Conservation (phyloP, 2,113 vertebrate genomes). For the Ancistrus triradiatus region DNA sequence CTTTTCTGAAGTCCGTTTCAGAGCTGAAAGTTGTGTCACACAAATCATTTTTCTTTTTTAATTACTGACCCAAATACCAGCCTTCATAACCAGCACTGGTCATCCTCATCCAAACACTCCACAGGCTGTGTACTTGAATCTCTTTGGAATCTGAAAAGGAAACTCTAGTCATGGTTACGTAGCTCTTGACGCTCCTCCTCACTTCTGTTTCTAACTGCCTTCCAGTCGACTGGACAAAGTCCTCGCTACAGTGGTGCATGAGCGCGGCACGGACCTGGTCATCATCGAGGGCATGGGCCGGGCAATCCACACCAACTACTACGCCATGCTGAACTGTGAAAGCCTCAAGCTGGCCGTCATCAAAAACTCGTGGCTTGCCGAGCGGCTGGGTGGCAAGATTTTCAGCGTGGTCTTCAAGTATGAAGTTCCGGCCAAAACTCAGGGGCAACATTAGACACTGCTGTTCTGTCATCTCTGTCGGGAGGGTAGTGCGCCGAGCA, state of each 20-base stretch:
- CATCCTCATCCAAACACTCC: no score
- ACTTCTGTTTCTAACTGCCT: not conserved
- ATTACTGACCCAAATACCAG: no score
- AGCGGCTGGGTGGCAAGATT: conserved; percentile 88
- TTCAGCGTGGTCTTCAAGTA: conserved; percentile 99
- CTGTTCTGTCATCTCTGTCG: not conserved
- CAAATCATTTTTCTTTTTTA: no score
- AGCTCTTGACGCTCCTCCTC: not conserved
- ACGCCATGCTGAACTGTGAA: conserved; percentile 83
- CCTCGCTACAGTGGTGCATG: conserved; percentile 79
- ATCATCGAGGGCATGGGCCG: conserved; percentile 98
- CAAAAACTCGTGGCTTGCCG: conserved; percentile 97
- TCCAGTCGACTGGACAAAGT: conserved; percentile 90
- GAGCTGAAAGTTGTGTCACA: no score
- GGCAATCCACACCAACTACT: conserved; percentile 95
- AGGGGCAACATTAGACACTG: conserved; percentile 23
- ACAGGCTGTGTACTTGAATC: no score
- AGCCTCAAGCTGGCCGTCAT: conserved; percentile 95
- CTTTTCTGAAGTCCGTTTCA: no score
- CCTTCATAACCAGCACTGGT: no score
- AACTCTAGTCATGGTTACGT: not conserved
- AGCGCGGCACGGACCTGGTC: conserved; percentile 85
- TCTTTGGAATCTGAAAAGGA: no score
- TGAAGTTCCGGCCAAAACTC: conserved; percentile 76
- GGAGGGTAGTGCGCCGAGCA: not conserved